Percentiles rank a stretch among this genome's conserved stretches.
Conservation (phyloP, 2,888 invertebrate genomes). For the Slavum lentiscoides region DNA sequence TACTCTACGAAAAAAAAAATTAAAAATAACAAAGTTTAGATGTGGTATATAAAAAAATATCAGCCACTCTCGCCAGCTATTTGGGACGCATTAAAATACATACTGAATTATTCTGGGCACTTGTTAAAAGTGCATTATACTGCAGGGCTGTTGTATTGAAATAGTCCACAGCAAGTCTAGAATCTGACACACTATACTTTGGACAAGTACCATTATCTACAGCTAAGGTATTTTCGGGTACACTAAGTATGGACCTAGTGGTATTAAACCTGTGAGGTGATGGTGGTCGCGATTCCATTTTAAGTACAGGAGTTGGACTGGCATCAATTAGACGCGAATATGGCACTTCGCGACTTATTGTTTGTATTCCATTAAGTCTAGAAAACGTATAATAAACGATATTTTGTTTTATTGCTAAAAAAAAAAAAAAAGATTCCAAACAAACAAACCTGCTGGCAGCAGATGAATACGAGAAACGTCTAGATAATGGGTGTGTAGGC, state of each 20-base stretch:
- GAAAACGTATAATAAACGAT: slow-evolving; percentile 24
- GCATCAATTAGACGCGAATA: slow-evolving; percentile 78
- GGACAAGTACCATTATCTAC: slow-evolving; percentile 60
- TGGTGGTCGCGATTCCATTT: slow-evolving; percentile 54
- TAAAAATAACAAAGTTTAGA: slow-evolving; percentile 4
- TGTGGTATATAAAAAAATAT: slow-evolving; percentile 10
- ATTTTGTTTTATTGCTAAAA: slow-evolving; percentile 9
- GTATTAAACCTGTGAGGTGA: slow-evolving; percentile 54
- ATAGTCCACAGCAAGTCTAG: slow-evolving; percentile 79
- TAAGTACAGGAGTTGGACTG: slow-evolving; percentile 62
- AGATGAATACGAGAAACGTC: slow-evolving; percentile 70
- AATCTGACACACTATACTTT: slow-evolving; percentile 84
- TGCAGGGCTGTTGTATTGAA: slow-evolving; percentile 59
- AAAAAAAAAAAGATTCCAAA: slow-evolving; percentile 30
- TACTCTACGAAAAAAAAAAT: slow-evolving; percentile 38
- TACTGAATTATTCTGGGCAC: slow-evolving; percentile 39
- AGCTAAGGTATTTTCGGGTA: slow-evolving; percentile 54
- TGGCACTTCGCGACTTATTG: slow-evolving; percentile 67
- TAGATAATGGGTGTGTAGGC: slow-evolving; percentile 59
- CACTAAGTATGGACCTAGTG: slow-evolving; percentile 54
- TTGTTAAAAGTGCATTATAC: slow-evolving; percentile 37
- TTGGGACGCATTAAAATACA: slow-evolving; percentile 24
- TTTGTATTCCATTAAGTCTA: slow-evolving; percentile 51
- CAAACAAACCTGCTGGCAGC: slow-evolving; percentile 61
- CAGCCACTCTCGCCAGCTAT: slow-evolving; percentile 37